A percentile compares a stretch with the other conserved stretches of the same genome.
Evolutionary conservation across 2,888 invertebrate genomes (phyloP).

Genomic region (Auanema sp.): DNA sequence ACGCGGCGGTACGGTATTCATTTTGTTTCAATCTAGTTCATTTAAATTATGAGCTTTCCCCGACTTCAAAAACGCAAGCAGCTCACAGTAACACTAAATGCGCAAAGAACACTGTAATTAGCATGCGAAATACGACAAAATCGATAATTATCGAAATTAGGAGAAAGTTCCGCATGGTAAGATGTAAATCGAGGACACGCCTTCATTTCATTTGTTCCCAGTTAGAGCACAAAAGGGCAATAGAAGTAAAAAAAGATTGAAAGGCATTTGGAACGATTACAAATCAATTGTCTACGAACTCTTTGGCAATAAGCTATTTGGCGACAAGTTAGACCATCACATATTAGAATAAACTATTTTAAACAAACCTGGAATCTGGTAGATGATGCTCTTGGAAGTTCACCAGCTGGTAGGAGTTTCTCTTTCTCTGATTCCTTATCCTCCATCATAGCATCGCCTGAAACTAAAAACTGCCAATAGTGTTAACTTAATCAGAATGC

Average conservation of each 20-base stretch:
- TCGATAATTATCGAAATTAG: too few relatives aligned
- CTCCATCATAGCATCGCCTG: conserved; percentile 5
- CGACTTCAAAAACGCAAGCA: background rate
- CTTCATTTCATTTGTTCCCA: background rate
- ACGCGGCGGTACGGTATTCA: background rate
- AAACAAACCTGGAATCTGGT: conserved; percentile 20
- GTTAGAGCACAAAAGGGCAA: background rate
- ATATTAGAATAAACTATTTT: background rate
- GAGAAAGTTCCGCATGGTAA: too few relatives aligned
- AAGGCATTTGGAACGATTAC: background rate
- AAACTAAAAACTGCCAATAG: background rate
- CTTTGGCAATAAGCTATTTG: background rate
- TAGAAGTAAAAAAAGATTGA: background rate
- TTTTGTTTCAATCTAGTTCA: background rate
- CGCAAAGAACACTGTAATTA: too few relatives aligned
- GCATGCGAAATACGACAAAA: too few relatives aligned
- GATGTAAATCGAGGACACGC: background rate
- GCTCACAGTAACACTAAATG: too few relatives aligned
- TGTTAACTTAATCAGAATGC: background rate
- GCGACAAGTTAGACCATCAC: background rate
- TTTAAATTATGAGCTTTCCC: background rate
- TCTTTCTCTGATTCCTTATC: conserved; percentile 12
- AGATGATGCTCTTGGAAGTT: conserved; percentile 8
- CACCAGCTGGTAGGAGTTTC: conserved; percentile 14
- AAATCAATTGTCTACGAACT: background rate